Conservation (phyloP, 2,797 vertebrate genomes). For the Lepidocolaptes lacrymiger region DNA sequence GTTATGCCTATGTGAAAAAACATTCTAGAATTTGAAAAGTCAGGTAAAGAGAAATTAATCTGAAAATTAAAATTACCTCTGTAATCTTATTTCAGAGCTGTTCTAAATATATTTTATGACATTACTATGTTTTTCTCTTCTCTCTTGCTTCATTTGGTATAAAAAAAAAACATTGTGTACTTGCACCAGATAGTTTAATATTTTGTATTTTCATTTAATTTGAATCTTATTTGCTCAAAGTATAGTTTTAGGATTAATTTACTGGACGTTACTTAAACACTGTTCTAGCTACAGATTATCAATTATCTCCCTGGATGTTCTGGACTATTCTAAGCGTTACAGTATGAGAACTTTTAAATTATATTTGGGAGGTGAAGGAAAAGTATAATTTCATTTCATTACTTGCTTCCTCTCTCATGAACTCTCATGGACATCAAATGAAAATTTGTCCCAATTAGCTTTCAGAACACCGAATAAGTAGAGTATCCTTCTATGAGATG, state of each 20-base stretch:
- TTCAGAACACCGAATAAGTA: too few species aligned
- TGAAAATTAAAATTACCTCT: neutral
- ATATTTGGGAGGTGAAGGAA: neutral
- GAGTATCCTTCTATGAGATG: too few species aligned
- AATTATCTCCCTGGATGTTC: neutral
- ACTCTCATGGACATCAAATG: neutral
- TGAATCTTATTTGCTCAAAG: neutral
- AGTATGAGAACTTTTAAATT: neutral
- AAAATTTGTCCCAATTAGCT: neutral
- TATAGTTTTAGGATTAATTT: neutral
- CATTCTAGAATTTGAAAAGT: neutral
- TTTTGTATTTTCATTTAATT: neutral
- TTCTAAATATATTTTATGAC: neutral
- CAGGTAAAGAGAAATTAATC: neutral
- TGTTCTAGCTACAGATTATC: neutral
- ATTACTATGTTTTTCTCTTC: neutral
- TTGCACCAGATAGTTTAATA: neutral
- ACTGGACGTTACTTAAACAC: neutral
- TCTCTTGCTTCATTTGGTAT: neutral
- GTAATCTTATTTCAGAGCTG: neutral
- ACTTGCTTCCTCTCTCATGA: neutral
- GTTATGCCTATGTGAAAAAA: neutral
- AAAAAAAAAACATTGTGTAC: neutral
- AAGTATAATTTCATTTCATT: neutral
- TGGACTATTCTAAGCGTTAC: neutral